Conservation (phyloP, 2,113 vertebrate species). For the Hystrix cristata region DNA sequence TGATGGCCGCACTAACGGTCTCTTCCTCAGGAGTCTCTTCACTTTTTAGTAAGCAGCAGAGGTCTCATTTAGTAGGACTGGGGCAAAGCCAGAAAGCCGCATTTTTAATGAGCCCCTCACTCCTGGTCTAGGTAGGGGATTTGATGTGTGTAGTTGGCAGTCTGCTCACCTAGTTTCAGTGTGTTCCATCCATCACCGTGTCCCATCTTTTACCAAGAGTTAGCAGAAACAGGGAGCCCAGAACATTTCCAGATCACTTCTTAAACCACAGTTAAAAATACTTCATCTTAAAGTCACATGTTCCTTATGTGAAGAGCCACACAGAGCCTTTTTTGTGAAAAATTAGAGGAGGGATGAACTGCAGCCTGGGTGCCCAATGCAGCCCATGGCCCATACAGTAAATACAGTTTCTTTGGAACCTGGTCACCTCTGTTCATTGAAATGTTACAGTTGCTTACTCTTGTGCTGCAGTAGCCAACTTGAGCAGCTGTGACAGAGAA, state of each 20-base stretch:
- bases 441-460: not conserved
- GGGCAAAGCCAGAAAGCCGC: not conserved
- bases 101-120: not conserved
- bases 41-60: not conserved
- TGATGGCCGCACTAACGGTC: not conserved
- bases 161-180: not conserved
- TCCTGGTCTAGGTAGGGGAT: not conserved
- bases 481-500: not conserved
- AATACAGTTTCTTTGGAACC: no score
- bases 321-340: not conserved
- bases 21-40: not conserved
- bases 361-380: not conserved
- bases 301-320: not conserved
- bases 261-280: conserved; percentile 1
- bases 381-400: not conserved
- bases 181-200: not conserved
- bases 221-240: not conserved
- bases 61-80: not conserved
- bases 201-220: not conserved
- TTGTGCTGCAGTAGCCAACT: rapidly evolving
- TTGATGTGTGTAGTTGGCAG: not conserved
- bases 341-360: not conserved
- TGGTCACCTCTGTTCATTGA: not conserved
- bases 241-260: not conserved
- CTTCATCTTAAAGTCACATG: not conserved